A percentile compares a stretch with the other conserved stretches of the same genome.
phyloP scores from a whole-genome alignment of 2,888 invertebrate species.

The Zhuqinia jingwanae region DNA sequence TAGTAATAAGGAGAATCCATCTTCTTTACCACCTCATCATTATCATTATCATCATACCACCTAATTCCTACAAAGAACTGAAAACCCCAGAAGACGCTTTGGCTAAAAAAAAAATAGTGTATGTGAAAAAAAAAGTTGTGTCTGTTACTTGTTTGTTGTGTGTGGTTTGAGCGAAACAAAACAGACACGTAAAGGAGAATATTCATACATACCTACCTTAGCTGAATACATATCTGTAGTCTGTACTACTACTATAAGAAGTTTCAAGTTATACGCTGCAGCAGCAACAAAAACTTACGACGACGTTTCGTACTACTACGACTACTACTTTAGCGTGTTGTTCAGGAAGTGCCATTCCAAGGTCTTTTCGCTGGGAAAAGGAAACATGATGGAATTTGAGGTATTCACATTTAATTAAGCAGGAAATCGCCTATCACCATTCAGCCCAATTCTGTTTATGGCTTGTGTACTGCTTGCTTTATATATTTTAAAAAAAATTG shows the following conservation, averaged over 20 bases:
- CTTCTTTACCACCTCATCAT: neutral
- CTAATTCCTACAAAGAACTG: constrained; percentile 23
- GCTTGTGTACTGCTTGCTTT: constrained; percentile 36
- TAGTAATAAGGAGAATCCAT: constrained; percentile 35
- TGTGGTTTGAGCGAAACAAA: constrained; percentile 39
- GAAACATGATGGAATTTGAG: constrained; percentile 77
- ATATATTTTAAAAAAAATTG: neutral
- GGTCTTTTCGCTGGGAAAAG: constrained; percentile 73
- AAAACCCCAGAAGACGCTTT: constrained; percentile 62
- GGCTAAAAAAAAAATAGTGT: constrained; percentile 31
- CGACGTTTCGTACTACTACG: constrained; percentile 28
- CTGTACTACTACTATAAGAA: no score
- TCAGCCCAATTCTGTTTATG: constrained; percentile 44
- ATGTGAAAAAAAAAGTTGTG: constrained; percentile 49
- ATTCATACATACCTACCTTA: neutral
- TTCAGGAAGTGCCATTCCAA: constrained; percentile 75
- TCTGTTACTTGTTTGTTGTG: constrained; percentile 46
- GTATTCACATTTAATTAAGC: constrained; percentile 74
- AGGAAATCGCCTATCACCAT: constrained; percentile 71
- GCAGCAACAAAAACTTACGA: neutral
- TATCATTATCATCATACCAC: neutral
- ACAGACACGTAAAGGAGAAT: neutral
- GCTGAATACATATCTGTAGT: no score
- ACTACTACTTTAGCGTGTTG: constrained; percentile 47
- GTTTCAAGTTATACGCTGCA: constrained; percentile 26